A percentile compares a stretch with the other conserved stretches of the same genome.
These are phyloP conservation scores for Listronotus bonariensis DNA, from an alignment of 1,140 invertebrate species.

Conservation along the genomic window DNA sequence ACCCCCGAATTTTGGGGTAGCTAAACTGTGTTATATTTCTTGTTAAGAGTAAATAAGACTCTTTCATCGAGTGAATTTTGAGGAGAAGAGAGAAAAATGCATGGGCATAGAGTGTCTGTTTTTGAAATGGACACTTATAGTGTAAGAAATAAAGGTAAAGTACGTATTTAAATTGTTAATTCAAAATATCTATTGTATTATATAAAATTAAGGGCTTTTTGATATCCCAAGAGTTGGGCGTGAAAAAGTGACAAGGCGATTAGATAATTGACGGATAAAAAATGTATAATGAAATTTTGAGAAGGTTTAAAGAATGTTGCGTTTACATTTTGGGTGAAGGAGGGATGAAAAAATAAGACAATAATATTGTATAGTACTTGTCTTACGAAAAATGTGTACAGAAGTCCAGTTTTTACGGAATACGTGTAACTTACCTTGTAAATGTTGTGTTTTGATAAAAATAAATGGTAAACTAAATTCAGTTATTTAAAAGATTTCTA, in stretches of 20 bases:
- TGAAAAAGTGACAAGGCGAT: too few species aligned
- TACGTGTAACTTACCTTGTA: slow-evolving; percentile 1
- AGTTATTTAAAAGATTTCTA: too few species aligned
- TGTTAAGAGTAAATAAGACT: too few species aligned
- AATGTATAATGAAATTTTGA: neutral
- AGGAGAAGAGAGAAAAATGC: neutral
- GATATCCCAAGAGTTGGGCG: too few species aligned
- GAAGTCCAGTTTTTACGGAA: slow-evolving; percentile 11
- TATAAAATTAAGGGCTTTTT: too few species aligned
- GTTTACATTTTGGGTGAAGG: slow-evolving; percentile 17
- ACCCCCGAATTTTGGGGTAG: slow-evolving; percentile 52
- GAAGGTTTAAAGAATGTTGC: slow-evolving; percentile 20
- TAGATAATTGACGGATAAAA: slow-evolving; percentile 2
- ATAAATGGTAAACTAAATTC: too few species aligned
- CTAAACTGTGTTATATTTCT: slow-evolving; percentile 4
- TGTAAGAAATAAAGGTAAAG: too few species aligned
- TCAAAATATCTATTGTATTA: too few species aligned
- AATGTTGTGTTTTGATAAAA: neutral
- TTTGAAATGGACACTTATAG: neutral
- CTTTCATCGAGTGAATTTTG: neutral
- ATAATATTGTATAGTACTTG: slow-evolving; percentile 27
- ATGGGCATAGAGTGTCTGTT: too few species aligned
- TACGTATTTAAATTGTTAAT: too few species aligned
- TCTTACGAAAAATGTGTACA: slow-evolving; percentile 13
- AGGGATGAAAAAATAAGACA: slow-evolving; percentile 18